These are phyloP conservation scores for Acheta domesticus DNA, from an alignment of 2,888 invertebrate species.

Conservation along the genomic window DNA sequence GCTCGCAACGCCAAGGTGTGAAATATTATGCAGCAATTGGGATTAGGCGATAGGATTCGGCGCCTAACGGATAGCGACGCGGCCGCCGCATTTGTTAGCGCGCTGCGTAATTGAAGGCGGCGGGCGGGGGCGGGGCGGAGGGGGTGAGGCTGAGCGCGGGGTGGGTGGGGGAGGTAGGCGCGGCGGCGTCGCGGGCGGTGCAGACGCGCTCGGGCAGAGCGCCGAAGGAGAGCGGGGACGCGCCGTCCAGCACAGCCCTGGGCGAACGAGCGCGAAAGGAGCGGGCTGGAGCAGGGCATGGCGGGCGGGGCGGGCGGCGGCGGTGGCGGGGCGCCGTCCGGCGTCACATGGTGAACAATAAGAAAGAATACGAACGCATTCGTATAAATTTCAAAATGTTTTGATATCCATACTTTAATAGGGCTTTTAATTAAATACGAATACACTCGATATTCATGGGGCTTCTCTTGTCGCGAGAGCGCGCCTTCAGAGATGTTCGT, in stretches of 20 bases:
- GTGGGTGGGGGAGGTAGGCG: too few relatives aligned
- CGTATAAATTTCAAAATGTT: slow-evolving; percentile 18
- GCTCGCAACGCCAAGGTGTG: not conserved
- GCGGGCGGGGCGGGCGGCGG: not conserved
- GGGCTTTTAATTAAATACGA: slow-evolving; percentile 18
- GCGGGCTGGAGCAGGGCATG: not conserved
- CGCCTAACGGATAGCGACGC: slow-evolving; percentile 20
- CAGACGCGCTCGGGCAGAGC: too few relatives aligned
- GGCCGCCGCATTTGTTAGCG: slow-evolving; percentile 3
- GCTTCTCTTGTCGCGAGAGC: not conserved
- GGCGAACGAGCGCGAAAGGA: not conserved
- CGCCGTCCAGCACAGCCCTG: not conserved
- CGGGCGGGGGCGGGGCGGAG: not conserved
- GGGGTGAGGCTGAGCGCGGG: not conserved
- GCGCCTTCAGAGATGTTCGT: slow-evolving; percentile 18
- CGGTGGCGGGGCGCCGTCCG: not conserved
- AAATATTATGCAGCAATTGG: slow-evolving; percentile 25
- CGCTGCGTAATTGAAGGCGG: not conserved
- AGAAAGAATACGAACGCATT: slow-evolving; percentile 2
- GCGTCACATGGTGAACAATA: slow-evolving; percentile 6
- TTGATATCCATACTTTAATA: slow-evolving; percentile 18
- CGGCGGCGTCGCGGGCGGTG: too few relatives aligned
- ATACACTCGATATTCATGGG: slow-evolving; percentile 18
- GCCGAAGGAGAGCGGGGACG: too few relatives aligned
- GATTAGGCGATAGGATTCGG: slow-evolving; percentile 23